Conservation (phyloP, 23 tunicate genomes). For the Halocynthia aurantium region DNA sequence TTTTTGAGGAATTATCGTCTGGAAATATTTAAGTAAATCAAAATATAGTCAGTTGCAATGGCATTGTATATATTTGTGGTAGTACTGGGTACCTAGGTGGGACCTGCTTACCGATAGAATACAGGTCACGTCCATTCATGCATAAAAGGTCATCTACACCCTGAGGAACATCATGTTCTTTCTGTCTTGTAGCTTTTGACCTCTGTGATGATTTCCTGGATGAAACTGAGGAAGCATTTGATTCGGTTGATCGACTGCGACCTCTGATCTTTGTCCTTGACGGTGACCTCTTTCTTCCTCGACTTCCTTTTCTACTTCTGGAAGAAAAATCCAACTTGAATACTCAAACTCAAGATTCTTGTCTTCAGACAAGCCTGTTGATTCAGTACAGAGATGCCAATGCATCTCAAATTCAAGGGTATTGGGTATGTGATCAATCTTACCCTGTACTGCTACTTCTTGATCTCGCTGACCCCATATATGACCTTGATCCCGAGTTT, state of each 20-base stretch:
- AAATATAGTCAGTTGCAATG: no score
- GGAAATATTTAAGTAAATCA: no score
- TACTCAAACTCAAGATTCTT: neutral
- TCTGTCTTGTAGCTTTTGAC: no score
- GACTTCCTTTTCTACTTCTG: constrained; percentile 15
- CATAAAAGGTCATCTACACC: constrained; percentile 57
- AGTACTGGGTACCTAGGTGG: no score
- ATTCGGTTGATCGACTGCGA: constrained; percentile 59
- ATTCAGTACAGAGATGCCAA: no score
- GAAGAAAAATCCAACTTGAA: neutral
- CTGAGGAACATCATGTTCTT: neutral
- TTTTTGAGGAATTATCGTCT: constrained; percentile 1
- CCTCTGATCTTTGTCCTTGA: constrained; percentile 21
- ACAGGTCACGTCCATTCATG: constrained; percentile 63
- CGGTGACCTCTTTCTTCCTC: constrained; percentile 2
- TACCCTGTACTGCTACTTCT: constrained; percentile 85
- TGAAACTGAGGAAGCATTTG: constrained; percentile 42
- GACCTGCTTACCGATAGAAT: constrained; percentile 10
- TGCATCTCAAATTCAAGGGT: no score
- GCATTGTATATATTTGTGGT: no score
- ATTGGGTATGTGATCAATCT: neutral
- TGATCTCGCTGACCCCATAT: constrained; percentile 52
- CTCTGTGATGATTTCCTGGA: no score
- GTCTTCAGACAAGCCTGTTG: no score
- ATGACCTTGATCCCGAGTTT: constrained; percentile 12